Evolutionary conservation across 2,113 vertebrate species (phyloP).

Genomic region (Lepus timidus): DNA sequence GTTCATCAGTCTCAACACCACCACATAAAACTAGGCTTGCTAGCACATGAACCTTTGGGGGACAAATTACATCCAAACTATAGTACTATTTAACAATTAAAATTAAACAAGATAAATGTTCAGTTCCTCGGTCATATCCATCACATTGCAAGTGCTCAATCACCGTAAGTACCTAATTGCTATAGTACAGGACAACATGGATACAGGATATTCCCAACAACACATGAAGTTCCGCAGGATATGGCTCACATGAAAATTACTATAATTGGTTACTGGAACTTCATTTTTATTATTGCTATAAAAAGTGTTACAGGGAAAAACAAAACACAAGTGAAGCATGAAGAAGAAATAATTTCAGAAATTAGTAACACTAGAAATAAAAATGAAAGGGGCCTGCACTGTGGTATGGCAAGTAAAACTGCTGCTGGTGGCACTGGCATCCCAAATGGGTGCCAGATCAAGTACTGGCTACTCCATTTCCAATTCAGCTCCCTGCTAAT

Average conservation of each 20-base stretch:
- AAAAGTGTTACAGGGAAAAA: not conserved
- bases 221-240: not conserved
- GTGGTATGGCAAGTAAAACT: no score
- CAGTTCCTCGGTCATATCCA: not conserved
- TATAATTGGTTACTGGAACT: not conserved
- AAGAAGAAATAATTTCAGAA: not conserved
- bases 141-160: not conserved
- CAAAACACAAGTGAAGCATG: not conserved
- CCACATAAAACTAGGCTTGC: no score
- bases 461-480: no score
- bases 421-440: no score
- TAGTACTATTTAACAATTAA: not conserved
- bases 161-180: not conserved
- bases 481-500: no score
- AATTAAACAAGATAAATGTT: conserved; percentile 33
- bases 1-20: no score
- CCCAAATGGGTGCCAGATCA: no score
- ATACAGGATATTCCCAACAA: not conserved
- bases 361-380: not conserved
- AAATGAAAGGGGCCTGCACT: not conserved
- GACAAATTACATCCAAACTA: no score
- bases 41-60: no score
- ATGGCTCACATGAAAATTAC: not conserved
- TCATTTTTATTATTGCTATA: not conserved
- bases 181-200: not conserved